Base-by-base conservation (phyloP, 2,888 invertebrate genomes). In the Morpho achilles region DNA sequence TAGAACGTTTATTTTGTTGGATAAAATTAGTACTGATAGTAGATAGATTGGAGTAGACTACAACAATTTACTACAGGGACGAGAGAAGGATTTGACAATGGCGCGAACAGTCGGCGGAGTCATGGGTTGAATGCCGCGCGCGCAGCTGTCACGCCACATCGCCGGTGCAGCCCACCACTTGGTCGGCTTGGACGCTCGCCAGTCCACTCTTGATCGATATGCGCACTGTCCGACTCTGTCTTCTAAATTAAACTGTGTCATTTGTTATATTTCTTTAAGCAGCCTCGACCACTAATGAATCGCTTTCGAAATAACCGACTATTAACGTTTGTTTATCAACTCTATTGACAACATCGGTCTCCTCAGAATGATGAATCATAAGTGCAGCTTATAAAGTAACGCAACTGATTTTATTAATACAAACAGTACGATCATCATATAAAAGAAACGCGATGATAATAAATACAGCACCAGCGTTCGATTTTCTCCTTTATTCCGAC, bases 231-330 rank as follows among this genome's bases (percentile, higher is more conserved):
- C 85, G 82, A 72, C 79, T 84, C 81, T 83, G 88, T 89, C 90
- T 86, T 88, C 87, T 80, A 87, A 89, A 88, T 90, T 88, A 89
- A 88, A 88, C 87, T 82, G 82, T 79, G 79, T 80, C 85, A 88
- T 90, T 89, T 87, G 79, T 88, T 83, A 86, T 74, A 77, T 81
- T 85, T 83, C 85, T 72, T 82, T 84, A 85, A 85, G 78, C 76
- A 86, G 79, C 78, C 75, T 72, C 76, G 69, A 70, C 66, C 76
- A 76, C 82, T 87, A 84, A 87, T 86, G 82, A 82, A 79, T 77
- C 70, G 73, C 69, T 69, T 65, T 67, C 60, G 65, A 69, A 69
- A 66, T 71, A 68, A 75, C 73, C 71, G 68, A 72, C 73, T 76
- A 76, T 75, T 70, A 66, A 69, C 64, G 64, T 62, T 63, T 67